Conservation (phyloP, 2,113 vertebrate species). For the Cisticola juncidis region DNA sequence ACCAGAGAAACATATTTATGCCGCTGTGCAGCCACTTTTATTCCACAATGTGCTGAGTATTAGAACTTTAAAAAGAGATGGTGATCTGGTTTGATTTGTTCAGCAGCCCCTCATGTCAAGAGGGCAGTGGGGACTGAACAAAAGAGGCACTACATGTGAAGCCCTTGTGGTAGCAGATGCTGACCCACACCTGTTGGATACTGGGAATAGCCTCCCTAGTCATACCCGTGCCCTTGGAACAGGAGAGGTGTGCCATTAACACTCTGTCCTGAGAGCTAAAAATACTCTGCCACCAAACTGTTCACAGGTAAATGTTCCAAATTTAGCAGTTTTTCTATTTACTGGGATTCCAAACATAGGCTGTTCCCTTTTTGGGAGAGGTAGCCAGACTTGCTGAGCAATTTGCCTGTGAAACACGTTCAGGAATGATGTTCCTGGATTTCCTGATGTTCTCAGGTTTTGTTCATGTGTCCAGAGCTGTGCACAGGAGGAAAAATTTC, state of each 20-base stretch:
- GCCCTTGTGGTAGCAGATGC: background rate
- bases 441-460: background rate
- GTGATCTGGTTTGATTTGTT: background rate
- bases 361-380: background rate
- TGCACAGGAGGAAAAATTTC: background rate
- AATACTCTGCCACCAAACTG: background rate
- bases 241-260: constrained; percentile 17
- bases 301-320: constrained; percentile 42
- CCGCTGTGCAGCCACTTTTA: background rate
- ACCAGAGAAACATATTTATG: background rate
- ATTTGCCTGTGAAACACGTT: background rate
- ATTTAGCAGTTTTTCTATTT: background rate
- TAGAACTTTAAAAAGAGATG: background rate
- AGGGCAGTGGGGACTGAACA: background rate
- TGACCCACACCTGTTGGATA: constrained; percentile 10
- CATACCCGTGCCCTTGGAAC: background rate
- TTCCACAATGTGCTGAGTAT: background rate
- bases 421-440: background rate
- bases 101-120: background rate
- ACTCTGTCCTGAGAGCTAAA: background rate
- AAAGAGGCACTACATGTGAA: background rate
- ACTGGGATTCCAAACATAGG: background rate
- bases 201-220: constrained; percentile 6
- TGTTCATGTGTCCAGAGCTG: background rate
- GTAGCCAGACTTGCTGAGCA: background rate